Evolutionary conservation across 2,797 vertebrate genomes (phyloP), one percentile per base, ranked within the genome.

Genomic region (Acanthurus lineatus): DNA sequence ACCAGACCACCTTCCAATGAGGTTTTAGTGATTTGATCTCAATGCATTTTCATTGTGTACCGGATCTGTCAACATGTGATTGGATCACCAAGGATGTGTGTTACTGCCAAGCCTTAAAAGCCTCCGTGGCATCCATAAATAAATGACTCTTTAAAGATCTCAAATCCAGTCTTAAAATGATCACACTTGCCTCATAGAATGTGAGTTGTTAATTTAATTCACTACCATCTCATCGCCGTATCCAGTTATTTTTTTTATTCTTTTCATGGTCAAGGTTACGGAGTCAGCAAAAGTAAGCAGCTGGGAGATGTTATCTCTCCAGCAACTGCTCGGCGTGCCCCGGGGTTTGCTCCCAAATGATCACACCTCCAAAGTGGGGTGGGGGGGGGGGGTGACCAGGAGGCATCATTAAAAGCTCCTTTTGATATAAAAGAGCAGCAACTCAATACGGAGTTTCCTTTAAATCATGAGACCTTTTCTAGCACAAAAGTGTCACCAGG

Each of bases 261-360:
- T 9, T 40, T 17, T 45, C n/a, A 6, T 16, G 16, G n/a, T 38
- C 38, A 69, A 45, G 64, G 25, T 79, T 16, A 49, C 3, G 16
- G 20, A 25, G 25, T 57, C 15, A 28, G 15, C 19, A 28, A 12
- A 38, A 57, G n/a, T 9, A 45, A 52, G 42, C 42, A 45, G n/a
- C 22, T 64, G 69, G 25, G 22, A 63, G 51, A 64, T 69, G 16
- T 44, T 17, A 40, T 54, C 56, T 59, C 53, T 48, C 20, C 14
- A 40, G 44, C 7, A 20, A 2, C 17, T 42, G 15, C 8, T 47
- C 6, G 5, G 15, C 16, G 12, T 65, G 38, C 49, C 22, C 56
- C 0, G 1, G 2, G 40, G 17, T 44, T 45, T 45, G 49, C 35
- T 71, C 61, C 54, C 54, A 53, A n/a, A 48, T 22, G 60, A 32